Conservation (phyloP, 2,113 vertebrate species). For the Osmerus mordax region DNA sequence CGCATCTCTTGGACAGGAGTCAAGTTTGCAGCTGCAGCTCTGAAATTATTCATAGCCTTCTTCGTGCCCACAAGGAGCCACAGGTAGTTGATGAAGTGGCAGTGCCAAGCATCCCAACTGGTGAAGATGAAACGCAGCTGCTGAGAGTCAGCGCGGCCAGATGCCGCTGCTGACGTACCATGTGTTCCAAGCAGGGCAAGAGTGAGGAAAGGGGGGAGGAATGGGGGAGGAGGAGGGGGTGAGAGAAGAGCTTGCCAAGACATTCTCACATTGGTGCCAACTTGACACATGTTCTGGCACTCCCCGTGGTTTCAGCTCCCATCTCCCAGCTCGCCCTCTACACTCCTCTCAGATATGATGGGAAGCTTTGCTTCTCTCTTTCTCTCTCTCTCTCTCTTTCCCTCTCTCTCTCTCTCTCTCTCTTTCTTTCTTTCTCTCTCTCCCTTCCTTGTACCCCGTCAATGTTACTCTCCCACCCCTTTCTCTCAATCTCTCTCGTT, state of each 20-base stretch:
- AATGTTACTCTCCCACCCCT: slow-evolving; percentile 26
- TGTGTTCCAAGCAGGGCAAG: slow-evolving; percentile 80
- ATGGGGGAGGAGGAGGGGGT: slow-evolving; percentile 64
- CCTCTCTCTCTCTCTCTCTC: slow-evolving; percentile 42
- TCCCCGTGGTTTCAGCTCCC: slow-evolving; percentile 67
- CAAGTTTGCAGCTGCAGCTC: slow-evolving; percentile 79
- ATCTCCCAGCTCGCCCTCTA: slow-evolving; percentile 48
- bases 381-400: slow-evolving; percentile 47
- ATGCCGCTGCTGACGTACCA: slow-evolving; percentile 80
- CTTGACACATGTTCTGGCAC: slow-evolving; percentile 79
- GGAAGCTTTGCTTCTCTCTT: slow-evolving; percentile 41
- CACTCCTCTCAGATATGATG: slow-evolving; percentile 1
- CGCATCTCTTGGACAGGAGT: slow-evolving; percentile 74
- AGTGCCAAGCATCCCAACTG: slow-evolving; percentile 83
- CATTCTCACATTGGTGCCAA: slow-evolving; percentile 79
- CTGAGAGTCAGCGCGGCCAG: slow-evolving; percentile 78
- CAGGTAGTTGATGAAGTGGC: slow-evolving; percentile 86
- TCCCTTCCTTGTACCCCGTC: slow-evolving; percentile 29
- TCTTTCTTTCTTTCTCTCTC: slow-evolving; percentile 41
- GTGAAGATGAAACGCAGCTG: slow-evolving; percentile 81
- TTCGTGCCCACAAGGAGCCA: slow-evolving; percentile 76
- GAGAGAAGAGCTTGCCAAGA: slow-evolving; percentile 72
- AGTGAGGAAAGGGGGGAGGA: slow-evolving; percentile 38
- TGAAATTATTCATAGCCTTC: slow-evolving; percentile 74
- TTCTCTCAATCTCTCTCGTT: slow-evolving; percentile 43